Evolutionary conservation across 1,140 invertebrate genomes (phyloP).

Genomic region (Megalonaias nervosa): DNA sequence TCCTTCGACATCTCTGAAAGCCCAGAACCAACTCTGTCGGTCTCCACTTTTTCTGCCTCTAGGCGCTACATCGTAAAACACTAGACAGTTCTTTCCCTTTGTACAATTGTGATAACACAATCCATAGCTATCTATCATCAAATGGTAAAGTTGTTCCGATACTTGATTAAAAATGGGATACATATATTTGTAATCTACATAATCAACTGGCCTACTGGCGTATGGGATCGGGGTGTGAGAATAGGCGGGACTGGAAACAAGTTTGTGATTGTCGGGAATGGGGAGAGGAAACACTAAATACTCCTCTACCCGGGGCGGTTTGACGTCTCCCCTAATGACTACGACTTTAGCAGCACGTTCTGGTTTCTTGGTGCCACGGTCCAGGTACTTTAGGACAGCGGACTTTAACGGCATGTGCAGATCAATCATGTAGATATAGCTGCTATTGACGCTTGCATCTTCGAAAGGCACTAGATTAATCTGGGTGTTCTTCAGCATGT

Average conservation of each 20-base stretch:
- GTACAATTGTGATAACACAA: conserved; percentile 62
- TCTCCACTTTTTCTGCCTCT: conserved; percentile 50
- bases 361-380: conserved; percentile 46
- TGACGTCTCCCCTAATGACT: conserved; percentile 58
- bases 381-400: conserved; percentile 54
- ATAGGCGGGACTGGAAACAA: conserved; percentile 55
- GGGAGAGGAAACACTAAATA: conserved; percentile 62
- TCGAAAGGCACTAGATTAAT: conserved; percentile 48
- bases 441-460: conserved; percentile 50
- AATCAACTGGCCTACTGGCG: conserved; percentile 52
- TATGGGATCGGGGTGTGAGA: conserved; percentile 56
- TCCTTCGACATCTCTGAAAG: conserved; percentile 60
- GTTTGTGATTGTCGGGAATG: conserved; percentile 43
- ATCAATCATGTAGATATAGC: conserved; percentile 65
- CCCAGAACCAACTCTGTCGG: conserved; percentile 58
- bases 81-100: conserved; percentile 45
- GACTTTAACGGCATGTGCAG: conserved; percentile 60
- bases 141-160: conserved; percentile 42
- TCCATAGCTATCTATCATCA: conserved; percentile 59
- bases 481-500: conserved; percentile 43
- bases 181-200: conserved; percentile 53
- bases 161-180: conserved; percentile 43
- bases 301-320: conserved; percentile 58
- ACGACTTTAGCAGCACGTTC: conserved; percentile 60
- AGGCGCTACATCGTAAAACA: conserved; percentile 56